phyloP scores from a whole-genome alignment of 1,140 invertebrate species.

The Psix sp. region DNA sequence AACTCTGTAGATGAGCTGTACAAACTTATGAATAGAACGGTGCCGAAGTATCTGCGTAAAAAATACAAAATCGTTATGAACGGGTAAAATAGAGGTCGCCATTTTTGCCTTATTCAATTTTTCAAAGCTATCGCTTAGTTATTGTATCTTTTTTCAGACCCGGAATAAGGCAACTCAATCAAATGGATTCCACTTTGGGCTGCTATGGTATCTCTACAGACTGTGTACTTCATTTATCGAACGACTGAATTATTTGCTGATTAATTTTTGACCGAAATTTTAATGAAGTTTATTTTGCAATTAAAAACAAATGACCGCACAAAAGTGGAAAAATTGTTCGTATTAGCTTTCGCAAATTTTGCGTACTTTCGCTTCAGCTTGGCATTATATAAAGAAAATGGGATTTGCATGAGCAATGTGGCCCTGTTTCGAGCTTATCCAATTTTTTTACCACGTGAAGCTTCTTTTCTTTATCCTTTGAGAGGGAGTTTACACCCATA shows the following conservation, averaged over 20 bases:
- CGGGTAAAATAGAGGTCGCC: slow-evolving; percentile 62
- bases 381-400: slow-evolving; percentile 21
- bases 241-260: slow-evolving; percentile 59
- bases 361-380: not conserved
- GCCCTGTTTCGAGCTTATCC: slow-evolving; percentile 11
- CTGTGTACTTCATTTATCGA: slow-evolving; percentile 70
- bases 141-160: slow-evolving; percentile 57
- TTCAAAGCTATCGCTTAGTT: not conserved
- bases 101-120: not conserved
- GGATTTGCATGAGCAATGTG: slow-evolving; percentile 27
- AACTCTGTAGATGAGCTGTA: slow-evolving; percentile 67
- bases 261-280: slow-evolving; percentile 29
- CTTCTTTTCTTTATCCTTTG: slow-evolving; percentile 8
- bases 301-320: not conserved
- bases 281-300: not conserved
- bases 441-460: slow-evolving; percentile 17
- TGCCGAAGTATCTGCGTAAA: slow-evolving; percentile 51
- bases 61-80: slow-evolving; percentile 69
- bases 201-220: slow-evolving; percentile 67
- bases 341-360: too few species aligned
- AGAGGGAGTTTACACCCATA: not conserved
- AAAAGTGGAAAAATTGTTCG: too few species aligned
- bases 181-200: slow-evolving; percentile 55
- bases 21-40: slow-evolving; percentile 65
- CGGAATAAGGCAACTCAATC: slow-evolving; percentile 61